These are phyloP conservation scores for Anarhynchus alexandrinus DNA, from an alignment of 2,113 vertebrate species.

Conservation along the genomic window DNA sequence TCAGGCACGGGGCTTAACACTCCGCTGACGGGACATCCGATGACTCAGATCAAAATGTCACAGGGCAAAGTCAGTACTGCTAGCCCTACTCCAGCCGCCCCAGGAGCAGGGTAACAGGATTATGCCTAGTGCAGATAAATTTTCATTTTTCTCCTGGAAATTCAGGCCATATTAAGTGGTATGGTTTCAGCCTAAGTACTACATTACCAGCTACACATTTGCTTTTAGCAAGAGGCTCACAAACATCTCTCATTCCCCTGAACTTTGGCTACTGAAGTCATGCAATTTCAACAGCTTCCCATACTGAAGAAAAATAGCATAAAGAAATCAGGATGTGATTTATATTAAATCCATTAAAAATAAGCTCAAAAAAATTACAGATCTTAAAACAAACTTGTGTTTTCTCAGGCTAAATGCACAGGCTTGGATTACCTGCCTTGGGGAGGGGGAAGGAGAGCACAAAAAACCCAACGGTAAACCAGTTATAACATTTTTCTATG, in stretches of 20 bases:
- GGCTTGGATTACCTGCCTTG: background rate
- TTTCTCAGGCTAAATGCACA: background rate
- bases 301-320: background rate
- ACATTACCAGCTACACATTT: accelerated
- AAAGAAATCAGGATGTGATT: background rate
- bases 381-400: background rate
- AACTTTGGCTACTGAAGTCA: background rate
- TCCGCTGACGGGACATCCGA: accelerated
- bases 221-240: background rate
- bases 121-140: background rate
- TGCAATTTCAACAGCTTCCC: background rate
- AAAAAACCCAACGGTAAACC: background rate
- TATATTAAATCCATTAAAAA: background rate
- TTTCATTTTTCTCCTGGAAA: background rate
- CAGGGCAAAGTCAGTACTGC: background rate
- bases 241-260: background rate
- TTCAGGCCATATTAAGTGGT: background rate
- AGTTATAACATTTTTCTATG: background rate
- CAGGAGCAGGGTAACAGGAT: background rate
- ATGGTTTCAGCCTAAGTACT: background rate
- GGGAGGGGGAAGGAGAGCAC: background rate
- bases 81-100: background rate
- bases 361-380: background rate
- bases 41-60: background rate
- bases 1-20: accelerated